Base-by-base conservation (phyloP, 2,113 vertebrate genomes). In the Bubalus kerabau region DNA sequence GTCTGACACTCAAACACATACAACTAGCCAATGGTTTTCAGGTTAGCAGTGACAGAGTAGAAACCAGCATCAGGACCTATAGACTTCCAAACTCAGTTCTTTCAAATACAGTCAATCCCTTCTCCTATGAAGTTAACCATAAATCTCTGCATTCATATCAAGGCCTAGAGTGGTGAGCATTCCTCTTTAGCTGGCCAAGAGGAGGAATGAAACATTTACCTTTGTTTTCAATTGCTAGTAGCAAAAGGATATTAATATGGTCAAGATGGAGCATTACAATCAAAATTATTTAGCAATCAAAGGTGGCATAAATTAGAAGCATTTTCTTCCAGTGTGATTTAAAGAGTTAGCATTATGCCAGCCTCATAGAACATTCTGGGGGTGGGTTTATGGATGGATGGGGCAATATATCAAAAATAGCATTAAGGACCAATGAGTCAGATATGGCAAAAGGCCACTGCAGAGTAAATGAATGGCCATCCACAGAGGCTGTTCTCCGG, bases 261-360 rank as follows among this genome's bases (percentile, higher is more conserved):
- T 90, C 16, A 88, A 97, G 88, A 85, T 87, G 59, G 90, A 97
- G 64, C 97, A 98, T 97, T 98, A 98, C 98, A 98, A 98, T 97
- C 30, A 98, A 98, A 98, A 98, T 98, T 98, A 98, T 98, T 91
- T 96, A 91, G 56, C 67, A 93, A 98, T 98, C 98, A 98, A 98
- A 96, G 83, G 80, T 19, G 94, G 85, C 56, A 98, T 98, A 98
- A 98, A 98, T 98, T 98, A 98, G 82, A 97, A 96, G 30, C 89
- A 95, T 93, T 99, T 98, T 94, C 89, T 98, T 98, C 92, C 11
- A 97, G 94, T 98, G 6, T 97, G 78, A 60, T 94, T 98, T 98
- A 96, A 88, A 92, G 97, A 98, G 30, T 57, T 84, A 81, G 3
- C 36, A n/a, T 98, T 97, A 97, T n/a, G 9, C 90, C 1, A 32